Base-by-base conservation (phyloP, 1,140 invertebrate species). In the Formica exsecta region DNA sequence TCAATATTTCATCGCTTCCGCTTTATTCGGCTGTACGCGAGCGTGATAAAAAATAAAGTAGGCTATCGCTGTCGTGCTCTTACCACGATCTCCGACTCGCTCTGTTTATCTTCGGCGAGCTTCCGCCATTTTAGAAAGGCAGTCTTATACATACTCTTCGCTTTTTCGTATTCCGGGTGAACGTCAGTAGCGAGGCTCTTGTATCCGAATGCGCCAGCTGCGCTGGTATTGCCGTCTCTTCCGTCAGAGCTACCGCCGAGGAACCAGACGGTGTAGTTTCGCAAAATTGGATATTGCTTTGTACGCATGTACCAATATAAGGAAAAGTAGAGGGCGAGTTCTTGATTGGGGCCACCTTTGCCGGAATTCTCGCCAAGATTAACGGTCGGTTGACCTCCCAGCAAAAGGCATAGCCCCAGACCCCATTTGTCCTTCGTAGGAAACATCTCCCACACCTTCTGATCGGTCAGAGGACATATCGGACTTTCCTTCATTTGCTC, bases 271-370 rank as follows among this genome's bases (percentile, higher is more conserved):
- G 86, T 87, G 86, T 93, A 93, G 87, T 91, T 71, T 75, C 87
- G 85, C 74, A 91, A 87, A 87, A 93, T 89, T 80, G 90, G 90
- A 89, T 89, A 90, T 71, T 90, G 85, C n/a, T 91, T 74, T 2
- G 77, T 87, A 74, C 85, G 87, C 32, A 94, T 73, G 19, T 94
- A 86, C 91, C 96, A 89, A 83, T 94, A 89, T 19, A 96, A 77
- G n/a, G 94, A 94, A 89, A 94, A 95, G 29, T 96, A 93, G 2
- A 97, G 91, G 8, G 95, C 96, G 88, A 97, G 93, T 93, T 97
- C 96, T 91, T 97, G 97, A 94, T 97, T 97, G 13, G 97, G 94
- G n/a, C 97, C 97, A 54, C 96, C 96, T 75, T 88, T 93, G 22
- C 96, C 96, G 7, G 73, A 94, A 4, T 95, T 92, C 11, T 71